Conservation (phyloP, 2,797 vertebrate species). For the Gobio occitaniae region DNA sequence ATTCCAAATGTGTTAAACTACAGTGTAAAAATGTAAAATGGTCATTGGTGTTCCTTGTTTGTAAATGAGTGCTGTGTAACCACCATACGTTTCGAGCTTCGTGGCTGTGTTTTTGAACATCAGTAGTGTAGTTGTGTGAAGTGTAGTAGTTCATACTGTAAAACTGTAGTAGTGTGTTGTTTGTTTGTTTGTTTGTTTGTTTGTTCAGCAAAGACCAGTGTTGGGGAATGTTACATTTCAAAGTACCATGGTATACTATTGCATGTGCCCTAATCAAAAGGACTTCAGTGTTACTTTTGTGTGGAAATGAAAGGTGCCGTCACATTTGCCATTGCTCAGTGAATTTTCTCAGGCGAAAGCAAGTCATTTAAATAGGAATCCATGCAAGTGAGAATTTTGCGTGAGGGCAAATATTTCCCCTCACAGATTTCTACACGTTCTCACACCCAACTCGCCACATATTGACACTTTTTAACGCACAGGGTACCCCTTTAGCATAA, state of each 20-base stretch:
- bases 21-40: background rate
- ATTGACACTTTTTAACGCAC: no score
- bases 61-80: background rate
- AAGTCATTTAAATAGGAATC: background rate
- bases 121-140: background rate
- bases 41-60: background rate
- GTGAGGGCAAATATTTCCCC: background rate
- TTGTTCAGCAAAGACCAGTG: background rate
- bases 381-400: background rate
- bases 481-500: no score
- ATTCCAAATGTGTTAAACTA: background rate
- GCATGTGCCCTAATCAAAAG: background rate
- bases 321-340: background rate
- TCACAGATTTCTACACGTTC: background rate
- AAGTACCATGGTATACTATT: background rate
- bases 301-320: background rate
- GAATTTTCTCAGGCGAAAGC: background rate
- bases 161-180: background rate
- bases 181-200: conserved; percentile 28
- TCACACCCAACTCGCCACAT: no score
- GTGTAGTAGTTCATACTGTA: background rate
- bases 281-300: background rate
- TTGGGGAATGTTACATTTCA: background rate
- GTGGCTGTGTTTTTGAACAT: conserved; percentile 20
- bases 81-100: background rate